These are phyloP conservation scores for Cetonia aurata DNA, from an alignment of 2,888 invertebrate species.

Conservation along the genomic window DNA sequence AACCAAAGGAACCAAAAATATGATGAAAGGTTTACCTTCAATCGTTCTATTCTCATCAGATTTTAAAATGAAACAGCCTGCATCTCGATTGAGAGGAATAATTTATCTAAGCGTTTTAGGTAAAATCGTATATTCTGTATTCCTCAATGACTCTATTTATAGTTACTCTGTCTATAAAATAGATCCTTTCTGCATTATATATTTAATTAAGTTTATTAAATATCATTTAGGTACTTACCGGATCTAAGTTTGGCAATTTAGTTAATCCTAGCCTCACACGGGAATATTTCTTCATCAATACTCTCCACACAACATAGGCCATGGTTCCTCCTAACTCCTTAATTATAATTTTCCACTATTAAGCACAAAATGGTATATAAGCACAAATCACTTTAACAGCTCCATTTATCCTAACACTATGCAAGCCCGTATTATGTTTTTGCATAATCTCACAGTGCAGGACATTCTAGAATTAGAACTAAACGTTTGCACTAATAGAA, in stretches of 20 bases:
- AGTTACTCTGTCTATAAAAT: no score
- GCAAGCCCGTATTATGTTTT: slow-evolving; percentile 6
- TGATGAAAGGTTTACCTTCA: no score
- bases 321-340: slow-evolving; percentile 57
- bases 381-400: slow-evolving; percentile 10
- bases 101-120: no score
- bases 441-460: slow-evolving; percentile 5
- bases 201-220: neutral
- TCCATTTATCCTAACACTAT: slow-evolving; percentile 17
- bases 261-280: slow-evolving; percentile 70
- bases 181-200: no score
- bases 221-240: slow-evolving; percentile 41
- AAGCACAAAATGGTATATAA: neutral
- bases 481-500: neutral
- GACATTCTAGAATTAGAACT: neutral
- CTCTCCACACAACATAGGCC: slow-evolving; percentile 74
- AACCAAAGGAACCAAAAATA: no score
- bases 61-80: no score
- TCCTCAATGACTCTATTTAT: no score
- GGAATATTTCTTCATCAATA: slow-evolving; percentile 73
- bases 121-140: no score
- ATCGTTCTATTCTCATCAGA: no score
- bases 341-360: slow-evolving; percentile 3
- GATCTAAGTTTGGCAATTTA: slow-evolving; percentile 52
- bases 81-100: no score